These are phyloP conservation scores for Nemotelus nigrinus DNA, from an alignment of 2,888 invertebrate genomes.

Conservation along the genomic window DNA sequence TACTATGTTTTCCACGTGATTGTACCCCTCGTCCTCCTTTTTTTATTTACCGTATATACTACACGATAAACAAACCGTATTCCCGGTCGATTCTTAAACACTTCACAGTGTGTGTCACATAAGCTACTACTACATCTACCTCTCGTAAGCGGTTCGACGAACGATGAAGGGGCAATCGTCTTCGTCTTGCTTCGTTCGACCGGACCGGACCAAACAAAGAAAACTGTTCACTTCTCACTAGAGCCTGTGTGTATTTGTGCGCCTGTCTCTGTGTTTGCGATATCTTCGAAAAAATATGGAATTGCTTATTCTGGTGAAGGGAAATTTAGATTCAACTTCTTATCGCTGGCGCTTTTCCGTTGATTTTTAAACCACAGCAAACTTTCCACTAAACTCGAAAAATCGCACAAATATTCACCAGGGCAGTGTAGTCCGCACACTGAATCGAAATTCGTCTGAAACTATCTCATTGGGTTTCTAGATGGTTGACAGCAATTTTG, in stretches of 20 bases:
- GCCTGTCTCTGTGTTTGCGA: background rate
- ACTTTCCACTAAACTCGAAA: background rate
- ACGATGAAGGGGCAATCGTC: constrained; percentile 7
- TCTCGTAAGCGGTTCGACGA: background rate
- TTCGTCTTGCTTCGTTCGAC: background rate
- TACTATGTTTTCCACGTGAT: constrained; percentile 43
- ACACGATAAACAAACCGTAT: constrained; percentile 11
- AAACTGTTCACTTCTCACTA: background rate
- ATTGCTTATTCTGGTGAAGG: constrained; percentile 16
- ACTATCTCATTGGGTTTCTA: no score
- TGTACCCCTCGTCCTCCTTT: constrained; percentile 27
- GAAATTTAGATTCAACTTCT: constrained; percentile 35
- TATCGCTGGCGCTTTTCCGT: constrained; percentile 28
- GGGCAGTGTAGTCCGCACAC: no score
- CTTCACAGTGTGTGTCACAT: background rate
- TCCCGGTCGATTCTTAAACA: background rate
- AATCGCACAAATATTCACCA: no score
- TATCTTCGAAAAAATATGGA: constrained; percentile 25
- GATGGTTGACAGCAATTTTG: constrained; percentile 33
- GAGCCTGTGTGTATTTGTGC: constrained; percentile 2
- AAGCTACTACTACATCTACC: background rate
- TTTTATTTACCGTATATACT: constrained; percentile 8
- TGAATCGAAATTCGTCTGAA: no score
- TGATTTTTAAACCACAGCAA: constrained; percentile 20
- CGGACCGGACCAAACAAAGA: constrained; percentile 11